Evolutionary conservation across 2,888 invertebrate genomes (phyloP).

Genomic region (Drosophila nr. perissopoda): DNA sequence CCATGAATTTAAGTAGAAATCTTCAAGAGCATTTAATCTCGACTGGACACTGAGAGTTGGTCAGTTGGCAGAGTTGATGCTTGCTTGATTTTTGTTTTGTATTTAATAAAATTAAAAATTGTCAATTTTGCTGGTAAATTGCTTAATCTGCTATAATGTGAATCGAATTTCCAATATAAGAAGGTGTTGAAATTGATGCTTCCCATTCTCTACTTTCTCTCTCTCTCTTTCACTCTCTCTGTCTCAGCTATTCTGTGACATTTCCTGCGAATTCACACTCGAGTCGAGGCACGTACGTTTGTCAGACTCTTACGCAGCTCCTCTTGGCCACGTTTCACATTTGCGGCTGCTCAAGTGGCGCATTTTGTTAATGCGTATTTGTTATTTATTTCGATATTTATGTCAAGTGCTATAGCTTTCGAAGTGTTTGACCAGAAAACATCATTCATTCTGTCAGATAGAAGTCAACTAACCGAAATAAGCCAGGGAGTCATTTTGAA

Average conservation of each 20-base stretch:
- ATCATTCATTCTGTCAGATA: neutral
- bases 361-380: conserved; percentile 55
- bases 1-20: neutral
- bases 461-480: neutral
- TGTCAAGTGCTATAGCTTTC: conserved; percentile 36
- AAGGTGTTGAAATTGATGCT: conserved; percentile 17
- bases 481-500: neutral
- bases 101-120: neutral
- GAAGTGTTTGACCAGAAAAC: conserved; percentile 1
- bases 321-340: conserved; percentile 3
- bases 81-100: neutral
- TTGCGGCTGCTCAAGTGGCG: conserved; percentile 39
- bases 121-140: neutral
- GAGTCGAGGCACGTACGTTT: conserved; percentile 61
- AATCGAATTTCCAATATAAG: neutral
- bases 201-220: neutral
- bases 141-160: neutral
- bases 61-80: neutral
- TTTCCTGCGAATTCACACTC: conserved; percentile 60
- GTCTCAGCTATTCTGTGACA: conserved; percentile 1
- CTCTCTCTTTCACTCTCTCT: neutral
- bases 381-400: conserved; percentile 52
- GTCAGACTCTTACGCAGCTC: conserved; percentile 39
- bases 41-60: neutral
- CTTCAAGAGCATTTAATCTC: neutral